Evolutionary conservation across 2,113 vertebrate species (phyloP), one percentile per base, ranked within the genome.

Genomic region (Mus spicilegus): DNA sequence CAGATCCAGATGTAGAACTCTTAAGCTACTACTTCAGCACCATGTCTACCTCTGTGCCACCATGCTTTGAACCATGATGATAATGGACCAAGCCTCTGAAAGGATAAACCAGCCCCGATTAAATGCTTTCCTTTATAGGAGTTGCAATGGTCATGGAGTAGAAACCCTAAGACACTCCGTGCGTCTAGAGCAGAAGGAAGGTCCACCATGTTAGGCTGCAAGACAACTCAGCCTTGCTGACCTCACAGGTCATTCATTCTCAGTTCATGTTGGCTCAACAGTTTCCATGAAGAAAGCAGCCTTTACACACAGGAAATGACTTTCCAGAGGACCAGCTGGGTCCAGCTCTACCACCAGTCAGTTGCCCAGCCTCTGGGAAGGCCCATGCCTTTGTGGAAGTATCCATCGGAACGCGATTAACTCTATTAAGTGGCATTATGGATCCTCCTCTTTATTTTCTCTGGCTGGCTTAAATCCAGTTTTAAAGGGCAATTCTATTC

Each of bases 401-500:
- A 42, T 42, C 42, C 42, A 42, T 42, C 3, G 42, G 42, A 42
- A 42, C 42, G 2, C 42, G 42, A 42, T 42, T 42, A 42, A 42
- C 42, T 42, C 42, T 42, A 42, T 42, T 42, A 42, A 42, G 42
- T 42, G 42, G 42, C 42, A 42, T 42, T 42, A 42, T 42, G 42
- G 42, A 42, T 42, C 42, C 46, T 30, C 46, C 20, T 2, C 7
- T 46, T 77, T 1, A 39, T 49, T 42, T 78, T n/a, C n/a, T 77
- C 58, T 13, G n/a, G 89, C 24, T 3, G 69, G 51, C 46, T 82
- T 16, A 14, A 91, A 88, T 30, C 20, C 7, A 54, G 8, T 80
- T 78, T 82, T 39, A 90, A 73, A 85, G 75, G 82, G 46, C 17
- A 17, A 84, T 94, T 93, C 72, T 90, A 70, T 86, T 92, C 70